A percentile compares a stretch with the other conserved stretches of the same genome.
phyloP scores from a whole-genome alignment of 2,888 invertebrate species.

The Seira musarum region DNA sequence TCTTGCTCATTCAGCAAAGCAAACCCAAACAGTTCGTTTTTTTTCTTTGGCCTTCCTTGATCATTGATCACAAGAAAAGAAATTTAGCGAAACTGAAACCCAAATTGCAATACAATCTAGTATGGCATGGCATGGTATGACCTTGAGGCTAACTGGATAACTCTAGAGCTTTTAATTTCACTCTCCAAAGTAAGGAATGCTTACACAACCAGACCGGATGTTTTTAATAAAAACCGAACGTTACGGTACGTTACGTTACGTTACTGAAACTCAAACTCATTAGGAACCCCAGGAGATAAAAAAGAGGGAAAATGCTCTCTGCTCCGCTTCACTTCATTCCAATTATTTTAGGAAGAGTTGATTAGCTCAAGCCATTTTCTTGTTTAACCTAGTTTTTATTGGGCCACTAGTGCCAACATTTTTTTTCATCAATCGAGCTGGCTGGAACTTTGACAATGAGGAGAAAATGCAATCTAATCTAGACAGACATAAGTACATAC shows the following conservation, averaged over 20 bases:
- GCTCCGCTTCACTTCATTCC: neutral
- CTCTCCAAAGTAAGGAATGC: neutral
- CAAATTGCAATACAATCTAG: neutral
- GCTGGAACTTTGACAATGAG: too few relatives aligned
- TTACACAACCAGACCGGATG: neutral
- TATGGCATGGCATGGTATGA: neutral
- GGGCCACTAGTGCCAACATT: neutral
- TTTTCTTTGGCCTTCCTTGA: constrained; percentile 20
- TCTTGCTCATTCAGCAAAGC: constrained; percentile 28
- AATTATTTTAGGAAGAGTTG: neutral
- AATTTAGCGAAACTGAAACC: constrained; percentile 9
- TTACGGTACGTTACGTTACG: neutral
- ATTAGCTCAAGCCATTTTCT: neutral
- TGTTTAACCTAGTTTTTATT: neutral
- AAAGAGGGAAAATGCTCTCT: neutral
- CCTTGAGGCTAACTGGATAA: neutral
- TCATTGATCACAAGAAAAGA: constrained; percentile 34
- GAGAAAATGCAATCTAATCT: too few relatives aligned
- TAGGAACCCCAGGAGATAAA: neutral
- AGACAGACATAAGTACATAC: too few relatives aligned
- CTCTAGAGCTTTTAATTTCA: neutral
- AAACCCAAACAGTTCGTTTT: constrained; percentile 24
- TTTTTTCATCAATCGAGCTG: too few relatives aligned
- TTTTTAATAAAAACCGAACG: neutral
- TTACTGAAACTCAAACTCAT: neutral